Percentiles rank a stretch among this genome's conserved stretches.
Evolutionary conservation across 2,797 vertebrate genomes (phyloP).

Genomic region (Trichosurus vulpecula): DNA sequence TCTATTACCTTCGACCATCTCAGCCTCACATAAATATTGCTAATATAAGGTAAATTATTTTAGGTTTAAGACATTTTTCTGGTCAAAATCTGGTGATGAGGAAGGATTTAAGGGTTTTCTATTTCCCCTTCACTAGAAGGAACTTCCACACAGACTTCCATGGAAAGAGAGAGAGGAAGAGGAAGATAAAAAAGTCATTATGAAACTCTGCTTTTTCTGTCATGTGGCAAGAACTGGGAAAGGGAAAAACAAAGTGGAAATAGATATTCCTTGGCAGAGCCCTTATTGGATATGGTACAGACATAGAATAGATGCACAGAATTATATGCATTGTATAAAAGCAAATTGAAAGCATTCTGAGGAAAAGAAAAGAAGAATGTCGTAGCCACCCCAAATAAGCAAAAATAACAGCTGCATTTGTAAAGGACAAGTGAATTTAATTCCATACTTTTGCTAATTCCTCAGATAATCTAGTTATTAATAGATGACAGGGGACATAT

Average conservation of each 20-base stretch:
- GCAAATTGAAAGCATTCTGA: no score
- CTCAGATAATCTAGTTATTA: no score
- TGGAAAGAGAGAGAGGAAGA: no score
- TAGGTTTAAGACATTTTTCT: background rate
- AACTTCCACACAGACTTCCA: background rate
- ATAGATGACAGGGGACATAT: no score
- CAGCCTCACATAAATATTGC: background rate
- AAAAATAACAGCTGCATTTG: no score
- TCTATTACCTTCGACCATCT: background rate
- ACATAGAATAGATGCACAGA: background rate
- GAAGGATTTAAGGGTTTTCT: background rate
- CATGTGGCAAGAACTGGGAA: background rate
- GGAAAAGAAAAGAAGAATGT: no score
- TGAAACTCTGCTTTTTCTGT: background rate
- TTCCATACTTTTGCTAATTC: no score
- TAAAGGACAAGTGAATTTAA: no score
- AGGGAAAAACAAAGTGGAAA: background rate
- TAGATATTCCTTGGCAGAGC: background rate
- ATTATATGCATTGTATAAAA: no score
- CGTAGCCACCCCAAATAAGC: no score
- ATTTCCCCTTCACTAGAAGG: background rate
- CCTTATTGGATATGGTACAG: background rate
- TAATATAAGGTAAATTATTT: background rate
- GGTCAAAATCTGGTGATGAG: background rate
- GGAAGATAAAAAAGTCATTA: background rate